Percentiles rank a stretch among this genome's conserved stretches.
Evolutionary conservation across 2,888 invertebrate species (phyloP).

Genomic region (Tetragonisca angustula): DNA sequence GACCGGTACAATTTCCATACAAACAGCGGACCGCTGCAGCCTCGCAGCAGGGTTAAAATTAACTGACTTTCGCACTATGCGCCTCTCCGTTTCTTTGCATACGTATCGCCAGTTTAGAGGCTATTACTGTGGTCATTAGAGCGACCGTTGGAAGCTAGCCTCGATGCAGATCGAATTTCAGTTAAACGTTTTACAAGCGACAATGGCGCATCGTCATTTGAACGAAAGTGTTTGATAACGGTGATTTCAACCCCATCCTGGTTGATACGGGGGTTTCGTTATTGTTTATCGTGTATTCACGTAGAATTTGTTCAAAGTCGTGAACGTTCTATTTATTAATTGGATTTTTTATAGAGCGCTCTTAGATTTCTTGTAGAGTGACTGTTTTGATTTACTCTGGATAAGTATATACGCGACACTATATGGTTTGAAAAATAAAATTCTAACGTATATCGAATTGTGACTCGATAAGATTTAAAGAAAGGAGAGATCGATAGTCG

Average conservation of each 20-base stretch:
- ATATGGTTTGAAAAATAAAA: no score
- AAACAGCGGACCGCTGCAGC: conserved; percentile 56
- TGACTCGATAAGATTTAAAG: no score
- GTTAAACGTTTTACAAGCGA: not conserved
- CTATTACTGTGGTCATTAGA: conserved; percentile 53
- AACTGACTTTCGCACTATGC: conserved; percentile 66
- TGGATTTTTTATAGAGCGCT: not conserved
- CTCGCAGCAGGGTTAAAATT: conserved; percentile 61
- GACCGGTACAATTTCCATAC: conserved; percentile 79
- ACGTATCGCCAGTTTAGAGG: conserved; percentile 55
- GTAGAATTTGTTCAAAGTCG: not conserved
- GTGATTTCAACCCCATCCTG: not conserved
- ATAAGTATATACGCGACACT: no score
- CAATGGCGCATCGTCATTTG: not conserved
- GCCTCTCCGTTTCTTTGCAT: conserved; percentile 36
- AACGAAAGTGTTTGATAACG: no score
- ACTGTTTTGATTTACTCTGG: no score
- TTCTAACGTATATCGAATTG: no score
- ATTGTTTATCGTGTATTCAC: not conserved
- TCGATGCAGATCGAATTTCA: conserved; percentile 23
- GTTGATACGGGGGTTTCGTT: no score
- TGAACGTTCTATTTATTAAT: not conserved
- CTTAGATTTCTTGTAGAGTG: no score
- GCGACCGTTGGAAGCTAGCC: conserved; percentile 31
- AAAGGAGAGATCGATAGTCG: no score